phyloP scores from a whole-genome alignment of 1,140 invertebrate species.

The Bombus waltoni region DNA sequence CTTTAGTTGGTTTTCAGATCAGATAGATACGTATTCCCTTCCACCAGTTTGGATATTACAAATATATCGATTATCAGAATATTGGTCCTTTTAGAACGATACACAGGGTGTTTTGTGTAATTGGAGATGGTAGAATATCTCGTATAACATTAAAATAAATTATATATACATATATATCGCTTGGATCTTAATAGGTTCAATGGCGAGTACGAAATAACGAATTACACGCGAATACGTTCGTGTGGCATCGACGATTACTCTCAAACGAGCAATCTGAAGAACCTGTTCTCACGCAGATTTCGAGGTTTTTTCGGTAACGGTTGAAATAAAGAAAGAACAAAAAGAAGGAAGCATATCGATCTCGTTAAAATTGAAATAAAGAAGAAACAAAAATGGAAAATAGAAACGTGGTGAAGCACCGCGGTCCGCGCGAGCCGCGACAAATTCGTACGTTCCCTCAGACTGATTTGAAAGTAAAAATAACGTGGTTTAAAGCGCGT shows the following conservation, averaged over 20 bases:
- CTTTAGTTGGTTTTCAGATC: too few relatives aligned
- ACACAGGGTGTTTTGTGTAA: too few relatives aligned
- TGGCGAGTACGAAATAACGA: neutral
- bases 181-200: neutral
- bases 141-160: too few relatives aligned
- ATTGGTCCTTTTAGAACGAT: too few relatives aligned
- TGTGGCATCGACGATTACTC: too few relatives aligned
- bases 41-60: too few relatives aligned
- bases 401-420: neutral
- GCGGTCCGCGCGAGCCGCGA: neutral
- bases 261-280: neutral
- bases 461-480: slow-evolving; percentile 66
- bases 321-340: neutral
- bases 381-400: neutral
- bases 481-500: slow-evolving; percentile 31
- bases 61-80: too few relatives aligned
- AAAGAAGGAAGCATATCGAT: neutral
- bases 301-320: neutral
- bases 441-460: slow-evolving; percentile 38
- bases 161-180: too few relatives aligned
- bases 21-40: too few relatives aligned
- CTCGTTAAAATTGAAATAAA: neutral
- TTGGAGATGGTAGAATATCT: too few relatives aligned
- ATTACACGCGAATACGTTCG: neutral
- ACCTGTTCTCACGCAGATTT: neutral